Conservation (phyloP, 2,888 invertebrate species). For the Criorhina ranunculi region DNA sequence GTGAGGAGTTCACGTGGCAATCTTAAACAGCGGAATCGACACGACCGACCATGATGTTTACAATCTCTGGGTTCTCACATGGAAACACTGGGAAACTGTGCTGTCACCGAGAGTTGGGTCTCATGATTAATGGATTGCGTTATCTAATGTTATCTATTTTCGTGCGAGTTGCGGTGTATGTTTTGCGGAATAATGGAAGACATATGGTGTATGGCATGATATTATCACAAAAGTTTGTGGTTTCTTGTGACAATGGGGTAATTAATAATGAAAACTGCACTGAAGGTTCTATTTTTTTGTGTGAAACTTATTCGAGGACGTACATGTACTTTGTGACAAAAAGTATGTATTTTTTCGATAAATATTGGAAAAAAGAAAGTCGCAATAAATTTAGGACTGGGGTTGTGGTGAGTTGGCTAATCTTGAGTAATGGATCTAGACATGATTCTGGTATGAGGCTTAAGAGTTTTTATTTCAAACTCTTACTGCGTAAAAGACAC, state of each 20-base stretch:
- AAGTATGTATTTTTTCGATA: conserved; percentile 1
- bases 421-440: conserved; percentile 23
- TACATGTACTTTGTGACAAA: conserved; percentile 4
- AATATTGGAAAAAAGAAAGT: conserved; percentile 2
- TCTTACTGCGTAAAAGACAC: too few relatives aligned
- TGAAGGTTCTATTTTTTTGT: conserved; percentile 19
- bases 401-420: neutral
- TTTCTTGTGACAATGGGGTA: conserved; percentile 61
- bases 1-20: conserved; percentile 52
- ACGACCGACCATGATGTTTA: conserved; percentile 42
- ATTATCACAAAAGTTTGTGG: conserved; percentile 48
- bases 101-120: conserved; percentile 35
- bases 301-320: neutral
- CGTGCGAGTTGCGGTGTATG: conserved; percentile 52
- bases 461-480: neutral
- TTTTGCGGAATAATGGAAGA: conserved; percentile 44
- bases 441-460: neutral
- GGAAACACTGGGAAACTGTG: conserved; percentile 12
- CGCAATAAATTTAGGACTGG: neutral
- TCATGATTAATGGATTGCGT: conserved; percentile 65
- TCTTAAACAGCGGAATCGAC: conserved; percentile 31
- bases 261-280: conserved; percentile 63
- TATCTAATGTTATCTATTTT: conserved; percentile 72
- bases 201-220: conserved; percentile 33
- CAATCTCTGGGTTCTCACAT: conserved; percentile 39